These are phyloP conservation scores for Limnodromus scolopaceus DNA, from an alignment of 2,797 vertebrate genomes.

Conservation along the genomic window DNA sequence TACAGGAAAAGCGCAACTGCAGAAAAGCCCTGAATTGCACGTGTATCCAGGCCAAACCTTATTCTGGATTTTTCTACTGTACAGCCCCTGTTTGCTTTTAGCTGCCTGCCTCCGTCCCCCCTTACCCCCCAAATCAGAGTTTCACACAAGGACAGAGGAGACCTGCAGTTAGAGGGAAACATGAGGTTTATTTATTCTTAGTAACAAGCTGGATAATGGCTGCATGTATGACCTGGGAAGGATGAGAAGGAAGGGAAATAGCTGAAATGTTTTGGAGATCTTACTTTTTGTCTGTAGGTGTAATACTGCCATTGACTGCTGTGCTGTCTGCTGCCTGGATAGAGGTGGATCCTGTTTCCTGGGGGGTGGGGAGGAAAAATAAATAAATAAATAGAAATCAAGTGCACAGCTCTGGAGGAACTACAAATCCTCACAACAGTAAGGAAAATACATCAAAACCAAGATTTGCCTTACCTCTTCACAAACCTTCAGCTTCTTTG, in stretches of 20 bases:
- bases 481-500: conserved; percentile 95
- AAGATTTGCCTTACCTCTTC: conserved; percentile 87
- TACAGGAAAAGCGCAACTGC: not conserved
- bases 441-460: not conserved
- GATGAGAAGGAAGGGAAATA: conserved; percentile 9
- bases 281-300: conserved; percentile 98
- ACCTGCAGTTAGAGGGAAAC: not conserved
- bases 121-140: not conserved
- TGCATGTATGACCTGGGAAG: not conserved
- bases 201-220: conserved; percentile 11
- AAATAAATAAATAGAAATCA: not conserved
- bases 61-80: not conserved
- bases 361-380: not conserved
- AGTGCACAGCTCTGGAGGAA: conserved; percentile 8
- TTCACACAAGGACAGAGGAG: conserved; percentile 23
- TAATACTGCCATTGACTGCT: conserved; percentile 96
- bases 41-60: not conserved
- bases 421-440: not conserved
- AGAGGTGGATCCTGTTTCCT: conserved; percentile 95
- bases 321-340: conserved; percentile 99
- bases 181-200: conserved; percentile 34
- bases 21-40: not conserved
- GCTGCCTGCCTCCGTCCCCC: not conserved
- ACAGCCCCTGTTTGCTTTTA: not conserved
- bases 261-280: not conserved